phyloP scores from a whole-genome alignment of 2,888 invertebrate species.

The Epiblema foenella region DNA sequence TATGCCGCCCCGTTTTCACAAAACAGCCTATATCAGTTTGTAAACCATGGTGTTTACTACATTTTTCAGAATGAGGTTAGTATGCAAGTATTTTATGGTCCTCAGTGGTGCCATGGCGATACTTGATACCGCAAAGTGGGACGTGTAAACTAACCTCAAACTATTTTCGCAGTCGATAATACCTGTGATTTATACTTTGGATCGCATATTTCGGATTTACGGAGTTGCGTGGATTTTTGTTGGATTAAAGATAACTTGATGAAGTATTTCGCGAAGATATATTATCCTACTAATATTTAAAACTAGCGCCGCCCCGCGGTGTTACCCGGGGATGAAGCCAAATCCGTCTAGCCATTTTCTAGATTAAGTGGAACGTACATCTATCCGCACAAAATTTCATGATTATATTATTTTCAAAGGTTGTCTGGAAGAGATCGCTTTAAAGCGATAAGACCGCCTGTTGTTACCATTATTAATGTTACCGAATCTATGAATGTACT shows the following conservation, averaged over 20 bases:
- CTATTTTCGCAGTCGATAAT: constrained; percentile 53
- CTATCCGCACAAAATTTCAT: too few species aligned
- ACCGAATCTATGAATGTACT: too few species aligned
- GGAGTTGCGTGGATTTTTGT: background rate
- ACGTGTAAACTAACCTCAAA: constrained; percentile 51
- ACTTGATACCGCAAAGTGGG: constrained; percentile 52
- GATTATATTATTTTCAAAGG: too few species aligned
- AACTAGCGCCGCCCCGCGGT: too few species aligned
- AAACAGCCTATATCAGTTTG: background rate
- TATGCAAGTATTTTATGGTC: constrained; percentile 51
- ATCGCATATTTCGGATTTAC: constrained; percentile 28
- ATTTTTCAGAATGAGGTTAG: background rate
- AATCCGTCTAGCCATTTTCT: too few species aligned
- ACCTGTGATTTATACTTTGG: constrained; percentile 45
- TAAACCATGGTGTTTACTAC: background rate
- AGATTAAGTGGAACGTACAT: too few species aligned
- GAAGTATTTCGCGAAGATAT: too few species aligned
- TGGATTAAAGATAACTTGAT: background rate
- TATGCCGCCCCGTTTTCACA: constrained; percentile 41
- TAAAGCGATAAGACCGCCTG: too few species aligned
- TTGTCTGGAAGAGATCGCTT: too few species aligned
- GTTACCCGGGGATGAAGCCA: too few species aligned
- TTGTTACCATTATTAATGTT: too few species aligned
- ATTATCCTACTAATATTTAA: too few species aligned
- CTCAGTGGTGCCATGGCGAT: constrained; percentile 51